Conservation (phyloP, 2,888 invertebrate species). For the Prosapia bicincta region DNA sequence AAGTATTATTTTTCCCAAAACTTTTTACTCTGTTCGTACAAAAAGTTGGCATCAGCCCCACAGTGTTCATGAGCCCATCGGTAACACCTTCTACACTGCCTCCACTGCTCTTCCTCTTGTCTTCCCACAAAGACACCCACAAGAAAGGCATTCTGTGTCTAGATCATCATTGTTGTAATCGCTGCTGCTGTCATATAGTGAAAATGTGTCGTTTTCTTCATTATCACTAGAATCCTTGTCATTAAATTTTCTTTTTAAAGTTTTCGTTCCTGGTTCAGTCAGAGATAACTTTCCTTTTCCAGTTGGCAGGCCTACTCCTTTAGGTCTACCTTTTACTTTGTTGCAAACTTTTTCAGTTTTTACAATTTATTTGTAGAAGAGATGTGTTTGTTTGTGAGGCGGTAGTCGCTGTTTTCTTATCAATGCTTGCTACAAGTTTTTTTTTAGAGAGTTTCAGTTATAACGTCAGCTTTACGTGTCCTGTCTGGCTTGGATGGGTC, state of each 20-base stretch:
- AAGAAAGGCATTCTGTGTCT: slow-evolving; percentile 18
- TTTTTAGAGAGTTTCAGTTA: not conserved
- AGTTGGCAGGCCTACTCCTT: not conserved
- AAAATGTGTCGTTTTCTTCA: slow-evolving; percentile 9
- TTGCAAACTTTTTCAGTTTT: not conserved
- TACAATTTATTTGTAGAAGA: not conserved
- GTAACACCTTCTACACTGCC: slow-evolving; percentile 16
- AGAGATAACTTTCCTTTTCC: not conserved
- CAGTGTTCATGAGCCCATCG: slow-evolving; percentile 17
- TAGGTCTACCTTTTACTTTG: not conserved
- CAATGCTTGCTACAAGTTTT: not conserved
- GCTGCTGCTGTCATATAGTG: not conserved
- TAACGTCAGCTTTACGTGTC: not conserved
- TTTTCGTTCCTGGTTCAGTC: not conserved
- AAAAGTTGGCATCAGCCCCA: not conserved
- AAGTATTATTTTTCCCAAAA: too few relatives aligned
- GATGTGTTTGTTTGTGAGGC: not conserved
- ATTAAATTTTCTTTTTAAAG: slow-evolving; percentile 4
- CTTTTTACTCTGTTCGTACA: too few relatives aligned
- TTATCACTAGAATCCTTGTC: not conserved
- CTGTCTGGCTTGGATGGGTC: slow-evolving; percentile 4
- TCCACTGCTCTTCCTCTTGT: slow-evolving; percentile 25
- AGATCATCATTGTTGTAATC: slow-evolving; percentile 5
- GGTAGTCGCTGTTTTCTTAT: not conserved
- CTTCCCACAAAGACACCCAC: not conserved